These are phyloP conservation scores for Trachurus trachurus DNA, from an alignment of 2,797 vertebrate species.

Conservation along the genomic window DNA sequence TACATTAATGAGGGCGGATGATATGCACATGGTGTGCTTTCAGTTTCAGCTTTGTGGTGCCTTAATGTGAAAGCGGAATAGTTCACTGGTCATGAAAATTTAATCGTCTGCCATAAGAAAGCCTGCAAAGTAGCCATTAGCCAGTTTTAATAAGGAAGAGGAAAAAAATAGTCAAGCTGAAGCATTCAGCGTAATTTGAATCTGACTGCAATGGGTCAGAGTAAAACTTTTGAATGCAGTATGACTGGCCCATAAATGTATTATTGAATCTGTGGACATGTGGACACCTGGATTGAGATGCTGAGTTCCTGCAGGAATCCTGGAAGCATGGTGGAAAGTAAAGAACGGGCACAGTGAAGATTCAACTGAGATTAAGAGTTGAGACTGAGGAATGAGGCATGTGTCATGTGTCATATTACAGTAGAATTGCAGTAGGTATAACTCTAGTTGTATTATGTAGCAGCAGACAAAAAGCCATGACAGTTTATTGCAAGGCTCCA, in stretches of 20 bases:
- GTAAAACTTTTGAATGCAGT: constrained; percentile 48
- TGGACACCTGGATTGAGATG: neutral
- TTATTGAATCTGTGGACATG: constrained; percentile 38
- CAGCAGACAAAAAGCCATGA: neutral
- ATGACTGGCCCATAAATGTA: constrained; percentile 18
- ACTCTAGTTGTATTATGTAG: neutral
- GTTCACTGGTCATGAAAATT: constrained; percentile 76
- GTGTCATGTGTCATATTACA: neutral
- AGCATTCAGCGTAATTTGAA: constrained; percentile 48
- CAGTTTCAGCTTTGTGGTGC: constrained; percentile 58
- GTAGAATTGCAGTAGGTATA: neutral
- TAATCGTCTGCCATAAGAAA: constrained; percentile 66
- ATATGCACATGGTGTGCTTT: constrained; percentile 66
- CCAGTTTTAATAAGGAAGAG: constrained; percentile 67
- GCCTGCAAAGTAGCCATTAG: constrained; percentile 73
- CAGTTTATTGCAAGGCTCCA: neutral
- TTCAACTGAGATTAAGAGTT: constrained; percentile 7
- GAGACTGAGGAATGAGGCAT: neutral
- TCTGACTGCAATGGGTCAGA: constrained; percentile 43
- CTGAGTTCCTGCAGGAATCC: constrained; percentile 25
- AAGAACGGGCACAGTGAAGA: neutral
- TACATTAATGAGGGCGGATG: constrained; percentile 75
- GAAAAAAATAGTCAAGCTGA: constrained; percentile 33
- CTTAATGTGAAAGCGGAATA: constrained; percentile 70
- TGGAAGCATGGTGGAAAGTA: neutral